Evolutionary conservation across 2,797 vertebrate genomes (phyloP).

Genomic region (Typhlichthys subterraneus): DNA sequence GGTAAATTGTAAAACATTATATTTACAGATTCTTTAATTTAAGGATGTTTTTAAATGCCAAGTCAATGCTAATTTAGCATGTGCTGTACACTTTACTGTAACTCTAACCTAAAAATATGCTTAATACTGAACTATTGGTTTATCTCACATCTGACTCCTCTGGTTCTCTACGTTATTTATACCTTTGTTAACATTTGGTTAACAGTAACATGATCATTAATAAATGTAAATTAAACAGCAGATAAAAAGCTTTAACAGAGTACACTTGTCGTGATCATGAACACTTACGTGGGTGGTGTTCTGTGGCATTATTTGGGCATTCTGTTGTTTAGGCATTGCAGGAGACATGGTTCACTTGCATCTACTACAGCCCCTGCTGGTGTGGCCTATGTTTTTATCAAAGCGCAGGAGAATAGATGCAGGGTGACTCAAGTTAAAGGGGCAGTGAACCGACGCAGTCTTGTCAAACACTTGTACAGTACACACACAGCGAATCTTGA

Average conservation of each 20-base stretch:
- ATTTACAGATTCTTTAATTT: too few species aligned
- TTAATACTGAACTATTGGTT: too few species aligned
- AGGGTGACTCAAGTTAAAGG: slow-evolving; percentile 43
- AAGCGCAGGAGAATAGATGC: slow-evolving; percentile 69
- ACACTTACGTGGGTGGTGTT: slow-evolving; percentile 33
- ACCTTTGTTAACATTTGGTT: too few species aligned
- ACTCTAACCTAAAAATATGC: too few species aligned
- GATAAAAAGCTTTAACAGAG: background rate
- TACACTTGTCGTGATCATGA: slow-evolving; percentile 24
- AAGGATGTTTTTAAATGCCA: too few species aligned
- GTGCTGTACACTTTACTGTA: too few species aligned
- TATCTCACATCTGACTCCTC: too few species aligned
- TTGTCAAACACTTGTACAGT: slow-evolving; percentile 8
- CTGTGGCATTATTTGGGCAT: slow-evolving; percentile 65
- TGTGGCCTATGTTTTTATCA: slow-evolving; percentile 63
- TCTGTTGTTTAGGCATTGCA: slow-evolving; percentile 4
- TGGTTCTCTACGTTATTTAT: too few species aligned
- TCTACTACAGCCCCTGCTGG: slow-evolving; percentile 53
- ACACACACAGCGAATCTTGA: too few species aligned
- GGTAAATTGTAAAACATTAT: slow-evolving; percentile 25
- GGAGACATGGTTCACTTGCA: slow-evolving; percentile 55
- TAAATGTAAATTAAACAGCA: background rate
- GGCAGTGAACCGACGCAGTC: slow-evolving; percentile 31
- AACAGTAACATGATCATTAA: too few species aligned
- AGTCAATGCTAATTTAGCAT: too few species aligned